These are phyloP conservation scores for Drosophila sordidapex DNA, from an alignment of 2,888 invertebrate species.

Conservation along the genomic window DNA sequence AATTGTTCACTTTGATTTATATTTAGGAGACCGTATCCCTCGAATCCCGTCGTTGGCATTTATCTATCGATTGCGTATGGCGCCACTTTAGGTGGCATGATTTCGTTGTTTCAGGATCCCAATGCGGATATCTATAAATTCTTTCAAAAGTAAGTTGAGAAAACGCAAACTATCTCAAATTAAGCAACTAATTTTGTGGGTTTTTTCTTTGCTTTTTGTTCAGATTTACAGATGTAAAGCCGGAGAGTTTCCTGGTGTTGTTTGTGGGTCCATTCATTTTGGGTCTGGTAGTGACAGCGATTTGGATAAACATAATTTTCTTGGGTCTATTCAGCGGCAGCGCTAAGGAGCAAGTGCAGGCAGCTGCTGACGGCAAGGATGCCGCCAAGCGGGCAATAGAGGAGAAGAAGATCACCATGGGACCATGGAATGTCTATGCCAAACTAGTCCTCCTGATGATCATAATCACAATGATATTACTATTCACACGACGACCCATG, in stretches of 20 bases:
- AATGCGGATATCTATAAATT: constrained; percentile 18
- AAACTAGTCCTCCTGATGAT: constrained; percentile 6
- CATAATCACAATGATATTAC: not conserved
- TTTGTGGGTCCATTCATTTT: constrained; percentile 20
- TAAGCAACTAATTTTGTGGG: not conserved
- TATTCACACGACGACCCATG: constrained; percentile 21
- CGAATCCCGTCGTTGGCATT: constrained; percentile 56
- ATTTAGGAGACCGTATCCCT: constrained; percentile 55
- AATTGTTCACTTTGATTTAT: not conserved
- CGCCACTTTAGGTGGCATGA: constrained; percentile 41
- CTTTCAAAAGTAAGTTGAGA: constrained; percentile 20
- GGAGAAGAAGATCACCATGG: constrained; percentile 29
- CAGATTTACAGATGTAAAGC: not conserved
- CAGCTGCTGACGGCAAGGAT: not conserved
- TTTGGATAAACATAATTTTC: constrained; percentile 59
- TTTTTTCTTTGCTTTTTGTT: not conserved
- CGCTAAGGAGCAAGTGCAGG: not conserved
- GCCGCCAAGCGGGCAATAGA: constrained; percentile 7
- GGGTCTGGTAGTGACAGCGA: constrained; percentile 11
- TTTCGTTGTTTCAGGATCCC: constrained; percentile 58
- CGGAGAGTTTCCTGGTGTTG: not conserved
- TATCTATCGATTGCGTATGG: constrained; percentile 51
- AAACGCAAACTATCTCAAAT: not conserved
- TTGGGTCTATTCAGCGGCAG: constrained; percentile 41
- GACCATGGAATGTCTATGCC: constrained; percentile 30